These are phyloP conservation scores for Nymphalis polychloros DNA, from an alignment of 2,888 invertebrate species.

Conservation along the genomic window DNA sequence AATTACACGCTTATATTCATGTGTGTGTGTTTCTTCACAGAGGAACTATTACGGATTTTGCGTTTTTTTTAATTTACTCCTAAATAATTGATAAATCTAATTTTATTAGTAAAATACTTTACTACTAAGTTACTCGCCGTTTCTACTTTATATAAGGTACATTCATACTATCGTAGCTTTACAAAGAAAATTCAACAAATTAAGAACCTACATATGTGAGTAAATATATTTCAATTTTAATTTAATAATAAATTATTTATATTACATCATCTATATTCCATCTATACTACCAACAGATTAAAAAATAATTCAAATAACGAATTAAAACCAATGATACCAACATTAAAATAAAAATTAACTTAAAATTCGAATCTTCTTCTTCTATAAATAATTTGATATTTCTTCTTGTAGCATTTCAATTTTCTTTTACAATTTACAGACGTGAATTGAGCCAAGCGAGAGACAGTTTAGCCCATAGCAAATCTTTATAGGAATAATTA, in stretches of 20 bases:
- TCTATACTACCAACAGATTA: background rate
- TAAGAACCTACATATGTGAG: too few relatives aligned
- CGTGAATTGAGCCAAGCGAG: constrained; percentile 54
- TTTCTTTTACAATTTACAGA: constrained; percentile 41
- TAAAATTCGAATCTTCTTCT: constrained; percentile 37
- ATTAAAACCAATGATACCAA: constrained; percentile 34
- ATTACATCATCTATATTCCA: background rate
- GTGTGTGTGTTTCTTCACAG: too few relatives aligned
- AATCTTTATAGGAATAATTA: constrained; percentile 45
- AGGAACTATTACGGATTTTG: too few relatives aligned
- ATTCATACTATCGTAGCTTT: too few relatives aligned
- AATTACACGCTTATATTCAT: too few relatives aligned
- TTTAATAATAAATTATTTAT: background rate
- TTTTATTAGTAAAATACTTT: too few relatives aligned
- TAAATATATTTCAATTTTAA: too few relatives aligned
- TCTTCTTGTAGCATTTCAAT: constrained; percentile 36
- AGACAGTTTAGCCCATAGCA: constrained; percentile 55
- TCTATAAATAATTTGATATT: constrained; percentile 14
- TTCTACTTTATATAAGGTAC: too few relatives aligned
- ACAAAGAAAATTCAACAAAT: too few relatives aligned
- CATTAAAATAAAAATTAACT: constrained; percentile 38
- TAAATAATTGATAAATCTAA: too few relatives aligned
- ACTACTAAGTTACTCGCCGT: too few relatives aligned
- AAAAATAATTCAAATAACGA: background rate
- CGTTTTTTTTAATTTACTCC: too few relatives aligned